These are phyloP conservation scores for Heliconius aoede DNA, from an alignment of 2,888 invertebrate genomes.

Conservation along the genomic window DNA sequence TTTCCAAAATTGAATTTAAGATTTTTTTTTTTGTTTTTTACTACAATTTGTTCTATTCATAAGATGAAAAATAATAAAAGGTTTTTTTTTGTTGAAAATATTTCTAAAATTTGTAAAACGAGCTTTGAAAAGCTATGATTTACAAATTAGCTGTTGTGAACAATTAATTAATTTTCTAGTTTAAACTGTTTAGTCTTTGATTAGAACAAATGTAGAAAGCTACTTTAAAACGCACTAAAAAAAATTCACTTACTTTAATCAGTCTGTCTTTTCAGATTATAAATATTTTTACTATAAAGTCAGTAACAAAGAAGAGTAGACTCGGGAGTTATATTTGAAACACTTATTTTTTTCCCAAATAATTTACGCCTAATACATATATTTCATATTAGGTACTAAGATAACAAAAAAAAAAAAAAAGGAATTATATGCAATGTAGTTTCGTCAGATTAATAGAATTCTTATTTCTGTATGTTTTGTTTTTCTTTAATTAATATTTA, in stretches of 20 bases:
- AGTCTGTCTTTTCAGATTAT: conserved; percentile 32
- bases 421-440: neutral
- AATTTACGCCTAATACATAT: neutral
- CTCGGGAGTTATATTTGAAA: neutral
- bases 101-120: too few species aligned
- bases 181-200: neutral
- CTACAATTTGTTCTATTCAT: conserved; percentile 13
- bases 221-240: conserved; percentile 24
- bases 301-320: neutral
- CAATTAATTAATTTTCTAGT: neutral
- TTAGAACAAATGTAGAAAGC: conserved; percentile 10
- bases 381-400: neutral
- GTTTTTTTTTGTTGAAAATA: too few species aligned
- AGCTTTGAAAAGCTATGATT: neutral
- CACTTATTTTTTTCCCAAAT: neutral
- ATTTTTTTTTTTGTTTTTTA: neutral
- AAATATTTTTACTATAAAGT: conserved; percentile 8
- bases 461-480: neutral
- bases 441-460: neutral
- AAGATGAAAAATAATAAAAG: neutral
- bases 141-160: neutral
- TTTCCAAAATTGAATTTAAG: conserved; percentile 40
- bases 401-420: neutral
- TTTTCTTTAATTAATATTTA: neutral
- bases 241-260: conserved; percentile 37